Conservation (phyloP, 2,888 invertebrate species). For the Melieria omissa region DNA sequence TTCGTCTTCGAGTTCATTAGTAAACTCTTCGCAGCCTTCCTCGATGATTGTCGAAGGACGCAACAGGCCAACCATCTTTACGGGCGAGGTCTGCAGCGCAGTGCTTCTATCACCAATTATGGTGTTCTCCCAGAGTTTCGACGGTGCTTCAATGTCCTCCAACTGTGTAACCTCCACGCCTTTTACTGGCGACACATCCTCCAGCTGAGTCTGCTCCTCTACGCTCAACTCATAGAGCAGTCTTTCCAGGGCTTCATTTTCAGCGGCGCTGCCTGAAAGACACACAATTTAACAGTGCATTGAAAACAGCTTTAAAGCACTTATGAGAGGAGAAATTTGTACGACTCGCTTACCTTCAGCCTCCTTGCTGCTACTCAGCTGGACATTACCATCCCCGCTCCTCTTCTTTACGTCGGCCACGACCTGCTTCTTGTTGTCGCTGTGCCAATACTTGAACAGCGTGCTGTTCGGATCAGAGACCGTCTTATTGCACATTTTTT, state of each 20-base stretch:
- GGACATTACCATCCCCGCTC: constrained; percentile 24
- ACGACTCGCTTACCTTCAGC: neutral
- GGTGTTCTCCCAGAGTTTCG: constrained; percentile 63
- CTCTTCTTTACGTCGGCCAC: constrained; percentile 47
- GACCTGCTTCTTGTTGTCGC: constrained; percentile 51
- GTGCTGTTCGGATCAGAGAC: constrained; percentile 63
- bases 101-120: constrained; percentile 44
- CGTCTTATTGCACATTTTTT: constrained; percentile 64
- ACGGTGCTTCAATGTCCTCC: constrained; percentile 63
- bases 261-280: constrained; percentile 47
- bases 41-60: constrained; percentile 66
- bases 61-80: constrained; percentile 62
- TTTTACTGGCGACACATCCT: constrained; percentile 52
- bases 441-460: constrained; percentile 58
- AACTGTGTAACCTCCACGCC: constrained; percentile 58
- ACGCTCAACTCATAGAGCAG: constrained; percentile 52
- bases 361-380: neutral
- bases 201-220: constrained; percentile 44
- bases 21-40: constrained; percentile 51
- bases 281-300: neutral
- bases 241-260: constrained; percentile 54
- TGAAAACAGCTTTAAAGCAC: too few relatives aligned
- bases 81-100: constrained; percentile 56
- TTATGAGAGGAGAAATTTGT: too few relatives aligned
- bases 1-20: constrained; percentile 22